Base-by-base conservation (phyloP, 2,888 invertebrate species). In the Eurois occulta region DNA sequence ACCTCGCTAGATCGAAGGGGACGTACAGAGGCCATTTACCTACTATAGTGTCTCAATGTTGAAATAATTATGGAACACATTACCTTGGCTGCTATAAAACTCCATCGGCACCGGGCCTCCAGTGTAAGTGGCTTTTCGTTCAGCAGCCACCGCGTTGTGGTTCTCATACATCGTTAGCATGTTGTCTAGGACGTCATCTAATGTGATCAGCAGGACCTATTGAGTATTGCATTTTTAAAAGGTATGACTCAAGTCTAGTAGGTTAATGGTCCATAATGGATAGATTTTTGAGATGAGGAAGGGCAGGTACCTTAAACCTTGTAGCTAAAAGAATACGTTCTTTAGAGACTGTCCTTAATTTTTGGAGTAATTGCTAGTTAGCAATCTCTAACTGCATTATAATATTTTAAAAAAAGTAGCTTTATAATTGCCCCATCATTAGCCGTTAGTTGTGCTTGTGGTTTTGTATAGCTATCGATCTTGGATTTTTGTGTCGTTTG, bases 151-250 rank as follows among this genome's bases (percentile, higher is more conserved):
- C 0, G 96, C 92, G 86, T 96, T 96, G 87, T 96, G 96, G 86
- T 96, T 96, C 79, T 96, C 96, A 66, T 96, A 96, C 96, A 96
- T 96, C 0, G 96, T 94, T 55, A 96, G 88, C 96, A 96, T 96
- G 81, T 96, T 96, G 90, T 96, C 96, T 55, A 96, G 87, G 0
- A 94, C 96, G 55, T 96, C 96, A 64, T 96, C 96, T 68, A 96
- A 86, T 0, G 96, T 94, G 75, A 96, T 96, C 24, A 96, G 90
- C 2, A 96, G 91, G 0, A 96, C 95, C 96, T 96, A 75, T 5
- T n/a, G 16, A 41, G 48, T 24, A n/a, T 58, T 48, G 35, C 43
- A 21, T 67, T 46, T 48, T 48, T 21, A 41, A 55, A 68, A 38
- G 18, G 28, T 21, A 21, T 46, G 2, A 35, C 8, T 46, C 21